Base-by-base conservation (phyloP, 2,888 invertebrate genomes). In the Lochmaea capreae region DNA sequence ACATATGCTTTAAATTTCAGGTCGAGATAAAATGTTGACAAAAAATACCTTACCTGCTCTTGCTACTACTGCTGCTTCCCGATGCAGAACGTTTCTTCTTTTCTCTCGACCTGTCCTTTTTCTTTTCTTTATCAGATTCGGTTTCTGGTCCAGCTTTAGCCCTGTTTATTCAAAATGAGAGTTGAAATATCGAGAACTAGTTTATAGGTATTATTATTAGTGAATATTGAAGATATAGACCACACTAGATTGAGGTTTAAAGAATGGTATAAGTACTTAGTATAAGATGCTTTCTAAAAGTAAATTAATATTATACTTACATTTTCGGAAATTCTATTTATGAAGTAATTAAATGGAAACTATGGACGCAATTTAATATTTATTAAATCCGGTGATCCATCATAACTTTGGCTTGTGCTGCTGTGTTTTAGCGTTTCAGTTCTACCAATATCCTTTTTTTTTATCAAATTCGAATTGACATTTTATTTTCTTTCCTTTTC, bases 41-140 rank as follows among this genome's bases (percentile, higher is more conserved):
- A 16, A 46, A 4, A 26, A 26, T 22, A 14, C 5, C 14, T 52
- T 74, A 80, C 79, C 79, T 82, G 72, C 86, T 92, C 85, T 92
- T 93, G 87, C 94, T 94, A 85, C 94, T 94, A 83, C 94, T 94
- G 75, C 94, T 94, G 1, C 94, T 93, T 54, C 93, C 94, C 26
- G 94, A 94, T 73, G 91, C 91, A 74, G 90, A 90, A 78, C 92
- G 91, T 85, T 92, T 93, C 85, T 93, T 93, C 81, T 89, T 90
- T 18, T 90, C 90, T 62, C 88, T 87, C 3, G 87, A 88, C 82
- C 92, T 89, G 67, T 89, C 90, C 79, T 89, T 88, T 73, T 91
- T 91, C 79, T 91, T 91, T 85, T 93, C 93, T 79, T 93, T 93
- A 85, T 92, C 91, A 58, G 89, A 89, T 79, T 92, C 92, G 42